Conservation (phyloP, 1,140 invertebrate genomes). For the Tachypleus tridentatus region DNA sequence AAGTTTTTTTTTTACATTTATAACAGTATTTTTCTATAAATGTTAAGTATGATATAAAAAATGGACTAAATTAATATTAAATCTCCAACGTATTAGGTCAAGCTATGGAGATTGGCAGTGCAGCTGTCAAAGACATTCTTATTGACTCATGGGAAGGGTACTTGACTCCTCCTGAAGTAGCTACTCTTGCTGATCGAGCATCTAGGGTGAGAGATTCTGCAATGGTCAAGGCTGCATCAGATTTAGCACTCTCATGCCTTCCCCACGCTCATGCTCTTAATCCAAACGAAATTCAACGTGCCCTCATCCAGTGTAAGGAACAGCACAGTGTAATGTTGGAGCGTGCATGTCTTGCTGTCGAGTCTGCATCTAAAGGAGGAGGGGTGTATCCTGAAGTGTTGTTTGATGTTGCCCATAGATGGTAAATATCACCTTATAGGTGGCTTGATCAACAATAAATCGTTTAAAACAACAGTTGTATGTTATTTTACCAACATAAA, state of each 20-base stretch:
- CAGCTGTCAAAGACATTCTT: constrained; percentile 70
- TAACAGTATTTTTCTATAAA: no score
- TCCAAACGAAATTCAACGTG: constrained; percentile 91
- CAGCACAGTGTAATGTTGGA: constrained; percentile 94
- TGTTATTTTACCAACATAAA: no score
- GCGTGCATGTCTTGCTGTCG: constrained; percentile 86
- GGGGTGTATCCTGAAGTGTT: constrained; percentile 95
- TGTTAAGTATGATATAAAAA: no score
- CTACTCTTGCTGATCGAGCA: constrained; percentile 87
- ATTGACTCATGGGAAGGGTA: constrained; percentile 98
- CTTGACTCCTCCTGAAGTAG: constrained; percentile 91
- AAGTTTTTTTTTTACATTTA: no score
- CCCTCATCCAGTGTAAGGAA: constrained; percentile 89
- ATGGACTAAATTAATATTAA: neutral
- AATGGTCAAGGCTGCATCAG: constrained; percentile 80
- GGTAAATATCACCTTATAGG: constrained; percentile 44
- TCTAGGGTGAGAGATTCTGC: constrained; percentile 76
- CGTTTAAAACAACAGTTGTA: no score
- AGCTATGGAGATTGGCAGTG: constrained; percentile 94
- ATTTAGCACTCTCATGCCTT: constrained; percentile 84
- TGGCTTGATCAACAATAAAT: no score
- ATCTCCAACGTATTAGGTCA: constrained; percentile 49
- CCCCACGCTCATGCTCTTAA: constrained; percentile 94
- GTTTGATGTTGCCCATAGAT: constrained; percentile 88
- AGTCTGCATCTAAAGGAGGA: constrained; percentile 81